These are phyloP conservation scores for Drosophila maculinotata DNA, from an alignment of 2,888 invertebrate species.

Conservation along the genomic window DNA sequence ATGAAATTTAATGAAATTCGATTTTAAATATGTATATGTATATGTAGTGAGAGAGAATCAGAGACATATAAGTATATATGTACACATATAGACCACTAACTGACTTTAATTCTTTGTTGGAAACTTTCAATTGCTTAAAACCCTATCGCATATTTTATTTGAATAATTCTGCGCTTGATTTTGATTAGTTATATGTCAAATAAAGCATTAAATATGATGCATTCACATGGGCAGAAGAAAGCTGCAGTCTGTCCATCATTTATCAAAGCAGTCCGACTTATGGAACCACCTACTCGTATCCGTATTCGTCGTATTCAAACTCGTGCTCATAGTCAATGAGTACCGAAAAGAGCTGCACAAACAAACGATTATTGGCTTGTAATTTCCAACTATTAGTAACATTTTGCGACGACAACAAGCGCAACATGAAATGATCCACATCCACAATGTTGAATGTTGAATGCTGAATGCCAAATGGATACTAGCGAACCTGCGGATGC, in stretches of 20 bases:
- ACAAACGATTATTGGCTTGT: slow-evolving; percentile 73
- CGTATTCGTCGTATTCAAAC: slow-evolving; percentile 1
- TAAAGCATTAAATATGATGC: slow-evolving; percentile 63
- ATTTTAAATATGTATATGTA: background rate
- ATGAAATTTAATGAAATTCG: background rate
- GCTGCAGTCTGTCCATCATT: slow-evolving; percentile 53
- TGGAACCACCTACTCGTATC: slow-evolving; percentile 46
- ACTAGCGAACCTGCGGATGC: slow-evolving; percentile 10
- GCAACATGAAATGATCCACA: slow-evolving; percentile 67
- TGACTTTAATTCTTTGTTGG: no score
- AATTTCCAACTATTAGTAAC: slow-evolving; percentile 79
- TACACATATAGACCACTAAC: no score
- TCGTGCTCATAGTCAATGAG: slow-evolving; percentile 31
- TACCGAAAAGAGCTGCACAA: slow-evolving; percentile 20
- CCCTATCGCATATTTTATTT: no score
- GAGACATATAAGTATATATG: no score
- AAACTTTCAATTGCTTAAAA: no score
- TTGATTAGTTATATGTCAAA: slow-evolving; percentile 65
- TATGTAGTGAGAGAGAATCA: background rate
- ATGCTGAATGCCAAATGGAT: slow-evolving; percentile 4
- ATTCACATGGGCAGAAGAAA: slow-evolving; percentile 42
- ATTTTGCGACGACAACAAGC: slow-evolving; percentile 75
- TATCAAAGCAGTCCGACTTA: slow-evolving; percentile 47
- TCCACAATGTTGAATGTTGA: slow-evolving; percentile 21
- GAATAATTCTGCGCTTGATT: slow-evolving; percentile 17